A percentile compares a stretch with the other conserved stretches of the same genome.
Evolutionary conservation across 2,113 vertebrate species (phyloP).

Genomic region (Equus quagga): DNA sequence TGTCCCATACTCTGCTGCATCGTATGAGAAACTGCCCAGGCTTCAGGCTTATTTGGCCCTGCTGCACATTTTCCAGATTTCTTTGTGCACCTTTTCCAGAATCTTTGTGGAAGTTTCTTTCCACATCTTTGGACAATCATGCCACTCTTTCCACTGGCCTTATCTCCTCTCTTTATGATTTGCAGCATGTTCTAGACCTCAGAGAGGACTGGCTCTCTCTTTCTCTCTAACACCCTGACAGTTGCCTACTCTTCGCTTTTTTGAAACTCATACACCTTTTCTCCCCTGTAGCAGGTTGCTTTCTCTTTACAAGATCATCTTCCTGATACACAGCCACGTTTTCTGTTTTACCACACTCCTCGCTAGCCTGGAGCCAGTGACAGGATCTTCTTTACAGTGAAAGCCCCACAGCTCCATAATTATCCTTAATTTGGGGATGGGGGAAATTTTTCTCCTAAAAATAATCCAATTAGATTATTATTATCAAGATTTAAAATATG

Average conservation of each 20-base stretch:
- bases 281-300: background rate
- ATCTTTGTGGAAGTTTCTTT: no score
- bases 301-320: background rate
- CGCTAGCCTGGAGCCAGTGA: background rate
- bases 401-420: background rate
- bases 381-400: background rate
- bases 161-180: background rate
- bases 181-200: background rate
- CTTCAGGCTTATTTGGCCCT: background rate
- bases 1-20: background rate
- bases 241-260: background rate
- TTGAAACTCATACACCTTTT: background rate
- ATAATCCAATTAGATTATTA: background rate
- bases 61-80: background rate
- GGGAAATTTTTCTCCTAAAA: background rate
- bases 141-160: background rate
- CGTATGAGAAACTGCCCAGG: background rate
- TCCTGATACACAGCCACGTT: background rate
- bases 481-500: background rate
- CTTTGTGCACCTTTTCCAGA: background rate
- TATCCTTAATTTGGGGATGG: background rate
- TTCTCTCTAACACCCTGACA: background rate
- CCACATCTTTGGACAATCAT: background rate
- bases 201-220: background rate
- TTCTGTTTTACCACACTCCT: background rate